Conservation (phyloP, 2,113 vertebrate genomes). For the Saimiri boliviensis region DNA sequence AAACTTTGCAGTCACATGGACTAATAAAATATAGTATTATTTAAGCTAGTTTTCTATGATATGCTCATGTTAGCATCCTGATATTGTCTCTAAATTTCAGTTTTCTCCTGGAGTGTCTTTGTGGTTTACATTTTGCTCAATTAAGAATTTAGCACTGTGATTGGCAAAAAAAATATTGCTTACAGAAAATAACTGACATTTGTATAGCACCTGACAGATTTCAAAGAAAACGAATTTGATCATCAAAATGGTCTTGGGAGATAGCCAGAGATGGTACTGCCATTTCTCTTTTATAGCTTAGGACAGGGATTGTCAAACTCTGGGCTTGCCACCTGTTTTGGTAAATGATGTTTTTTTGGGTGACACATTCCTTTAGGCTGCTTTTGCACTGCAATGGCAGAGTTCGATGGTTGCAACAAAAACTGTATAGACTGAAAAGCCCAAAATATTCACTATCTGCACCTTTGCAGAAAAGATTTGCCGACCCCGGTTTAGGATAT, state of each 20-base stretch:
- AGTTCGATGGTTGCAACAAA: not conserved
- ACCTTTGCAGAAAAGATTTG: not conserved
- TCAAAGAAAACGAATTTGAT: not conserved
- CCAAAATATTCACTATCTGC: not conserved
- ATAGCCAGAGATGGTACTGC: not conserved
- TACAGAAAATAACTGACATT: not conserved
- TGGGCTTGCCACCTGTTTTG: not conserved
- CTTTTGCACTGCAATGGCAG: not conserved
- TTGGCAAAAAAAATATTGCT: not conserved
- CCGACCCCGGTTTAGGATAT: not conserved
- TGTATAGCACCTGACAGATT: not conserved
- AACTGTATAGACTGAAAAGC: not conserved
- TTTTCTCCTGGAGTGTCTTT: not conserved
- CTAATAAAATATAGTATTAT: not conserved
- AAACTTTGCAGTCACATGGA: not conserved
- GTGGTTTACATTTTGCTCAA: not conserved
- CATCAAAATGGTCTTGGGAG: not conserved
- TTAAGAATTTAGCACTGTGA: not conserved
- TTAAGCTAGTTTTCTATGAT: not conserved
- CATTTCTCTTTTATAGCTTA: not conserved
- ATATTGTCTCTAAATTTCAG: not conserved
- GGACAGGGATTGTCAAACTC: not conserved
- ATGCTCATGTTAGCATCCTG: not conserved
- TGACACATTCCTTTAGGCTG: not conserved
- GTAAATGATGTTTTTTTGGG: not conserved